These are phyloP conservation scores for Eucera pruinosa DNA, from an alignment of 2,888 invertebrate genomes.

Conservation along the genomic window DNA sequence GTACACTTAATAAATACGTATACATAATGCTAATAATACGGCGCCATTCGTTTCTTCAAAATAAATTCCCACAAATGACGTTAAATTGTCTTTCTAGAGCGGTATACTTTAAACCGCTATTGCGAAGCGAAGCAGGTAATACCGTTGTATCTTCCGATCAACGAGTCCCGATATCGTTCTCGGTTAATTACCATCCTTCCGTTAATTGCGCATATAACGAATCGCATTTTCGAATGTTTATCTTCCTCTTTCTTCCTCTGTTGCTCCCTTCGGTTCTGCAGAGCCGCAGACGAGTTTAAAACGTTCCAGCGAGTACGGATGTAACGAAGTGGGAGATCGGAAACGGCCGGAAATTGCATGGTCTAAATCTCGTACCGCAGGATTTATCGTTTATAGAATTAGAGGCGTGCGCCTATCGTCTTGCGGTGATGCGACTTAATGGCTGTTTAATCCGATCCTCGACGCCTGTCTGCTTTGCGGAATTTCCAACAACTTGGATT, in stretches of 20 bases:
- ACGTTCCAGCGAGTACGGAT: conserved; percentile 8
- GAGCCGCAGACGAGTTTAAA: conserved; percentile 30
- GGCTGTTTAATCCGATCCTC: conserved; percentile 20
- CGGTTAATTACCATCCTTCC: conserved; percentile 59
- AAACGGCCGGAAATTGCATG: conserved; percentile 55
- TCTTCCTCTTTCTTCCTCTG: background rate
- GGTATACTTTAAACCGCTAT: conserved; percentile 32
- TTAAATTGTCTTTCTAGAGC: too few relatives aligned
- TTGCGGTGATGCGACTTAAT: conserved; percentile 21
- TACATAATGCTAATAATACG: too few relatives aligned
- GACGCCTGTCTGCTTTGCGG: background rate
- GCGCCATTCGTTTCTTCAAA: too few relatives aligned
- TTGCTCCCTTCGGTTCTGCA: background rate
- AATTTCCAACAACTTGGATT: too few relatives aligned
- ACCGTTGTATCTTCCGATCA: conserved; percentile 58
- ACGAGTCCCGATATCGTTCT: conserved; percentile 60
- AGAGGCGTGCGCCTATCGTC: conserved; percentile 15
- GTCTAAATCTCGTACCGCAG: conserved; percentile 40
- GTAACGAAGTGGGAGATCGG: conserved; percentile 43
- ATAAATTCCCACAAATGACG: too few relatives aligned
- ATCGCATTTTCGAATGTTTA: conserved; percentile 50
- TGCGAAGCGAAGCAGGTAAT: conserved; percentile 38
- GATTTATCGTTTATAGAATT: conserved; percentile 56
- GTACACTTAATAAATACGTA: too few relatives aligned
- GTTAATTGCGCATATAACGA: conserved; percentile 64